phyloP scores from a whole-genome alignment of 2,797 vertebrate species.

The Antennarius maculatus region DNA sequence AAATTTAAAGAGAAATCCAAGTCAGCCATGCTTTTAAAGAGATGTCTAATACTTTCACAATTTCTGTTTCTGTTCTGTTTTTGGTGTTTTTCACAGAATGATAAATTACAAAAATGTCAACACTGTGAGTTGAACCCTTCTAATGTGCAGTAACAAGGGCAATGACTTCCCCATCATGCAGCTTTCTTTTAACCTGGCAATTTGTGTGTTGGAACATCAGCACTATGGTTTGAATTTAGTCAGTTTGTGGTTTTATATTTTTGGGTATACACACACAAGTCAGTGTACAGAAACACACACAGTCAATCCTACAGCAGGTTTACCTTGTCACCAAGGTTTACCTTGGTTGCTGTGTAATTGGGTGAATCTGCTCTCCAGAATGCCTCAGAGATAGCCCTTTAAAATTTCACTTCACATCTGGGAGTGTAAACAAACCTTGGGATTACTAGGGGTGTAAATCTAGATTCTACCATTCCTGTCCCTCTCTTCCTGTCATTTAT shows the following conservation, averaged over 20 bases:
- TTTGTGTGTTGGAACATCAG: constrained; percentile 53
- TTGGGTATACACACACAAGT: constrained; percentile 36
- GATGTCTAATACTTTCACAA: constrained; percentile 1
- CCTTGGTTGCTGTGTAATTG: constrained; percentile 77
- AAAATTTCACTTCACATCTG: constrained; percentile 75
- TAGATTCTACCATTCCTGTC: constrained; percentile 56
- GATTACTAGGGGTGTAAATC: constrained; percentile 68
- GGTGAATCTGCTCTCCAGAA: constrained; percentile 73
- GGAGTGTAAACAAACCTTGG: constrained; percentile 75
- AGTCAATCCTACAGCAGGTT: constrained; percentile 68
- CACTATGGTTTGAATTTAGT: constrained; percentile 65
- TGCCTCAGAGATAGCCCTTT: constrained; percentile 69
- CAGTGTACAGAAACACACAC: constrained; percentile 9
- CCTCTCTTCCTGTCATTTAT: constrained; percentile 10
- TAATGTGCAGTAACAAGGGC: background rate
- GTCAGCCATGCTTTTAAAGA: constrained; percentile 19
- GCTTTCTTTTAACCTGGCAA: constrained; percentile 29
- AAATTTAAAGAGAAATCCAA: constrained; percentile 8
- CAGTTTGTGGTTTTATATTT: constrained; percentile 69
- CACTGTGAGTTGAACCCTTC: constrained; percentile 10
- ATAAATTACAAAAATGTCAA: constrained; percentile 1
- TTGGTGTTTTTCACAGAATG: constrained; percentile 1
- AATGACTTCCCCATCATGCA: constrained; percentile 45
- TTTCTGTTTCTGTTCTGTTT: background rate
- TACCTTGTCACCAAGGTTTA: constrained; percentile 71